These are phyloP conservation scores for Spea bombifrons DNA, from an alignment of 2,113 vertebrate species.

Conservation along the genomic window DNA sequence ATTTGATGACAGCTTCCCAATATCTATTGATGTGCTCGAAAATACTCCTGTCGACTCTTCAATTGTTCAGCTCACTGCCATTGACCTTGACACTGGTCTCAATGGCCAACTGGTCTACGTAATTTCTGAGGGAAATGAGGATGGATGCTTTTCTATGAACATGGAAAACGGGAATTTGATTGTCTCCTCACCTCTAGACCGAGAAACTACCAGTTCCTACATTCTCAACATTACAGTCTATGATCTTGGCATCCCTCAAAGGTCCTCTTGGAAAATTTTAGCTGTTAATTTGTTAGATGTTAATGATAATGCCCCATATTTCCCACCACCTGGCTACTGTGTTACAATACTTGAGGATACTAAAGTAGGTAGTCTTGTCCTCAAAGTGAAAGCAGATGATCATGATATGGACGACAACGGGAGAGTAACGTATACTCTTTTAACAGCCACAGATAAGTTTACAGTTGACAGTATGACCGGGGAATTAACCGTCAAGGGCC, in stretches of 20 bases:
- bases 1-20: conserved; percentile 76
- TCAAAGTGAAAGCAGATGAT: conserved; percentile 75
- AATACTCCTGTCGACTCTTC: conserved; percentile 69
- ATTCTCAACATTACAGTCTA: conserved; percentile 90
- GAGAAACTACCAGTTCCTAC: conserved; percentile 83
- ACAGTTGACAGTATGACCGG: conserved; percentile 78
- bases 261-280: conserved; percentile 85
- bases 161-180: conserved; percentile 79
- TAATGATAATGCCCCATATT: conserved; percentile 86
- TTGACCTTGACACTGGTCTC: conserved; percentile 81
- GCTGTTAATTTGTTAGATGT: conserved; percentile 85
- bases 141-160: conserved; percentile 84
- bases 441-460: conserved; percentile 80
- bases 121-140: conserved; percentile 86
- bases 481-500: conserved; percentile 72
- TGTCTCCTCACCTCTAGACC: conserved; percentile 79
- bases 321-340: conserved; percentile 80
- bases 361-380: conserved; percentile 70
- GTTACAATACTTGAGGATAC: conserved; percentile 76
- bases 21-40: conserved; percentile 80
- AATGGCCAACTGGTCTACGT: conserved; percentile 83
- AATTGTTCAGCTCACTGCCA: conserved; percentile 75
- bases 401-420: conserved; percentile 75
- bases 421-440: conserved; percentile 73
- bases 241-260: conserved; percentile 84